phyloP scores from a whole-genome alignment of 2,888 invertebrate species.

The Sericinus montela region DNA sequence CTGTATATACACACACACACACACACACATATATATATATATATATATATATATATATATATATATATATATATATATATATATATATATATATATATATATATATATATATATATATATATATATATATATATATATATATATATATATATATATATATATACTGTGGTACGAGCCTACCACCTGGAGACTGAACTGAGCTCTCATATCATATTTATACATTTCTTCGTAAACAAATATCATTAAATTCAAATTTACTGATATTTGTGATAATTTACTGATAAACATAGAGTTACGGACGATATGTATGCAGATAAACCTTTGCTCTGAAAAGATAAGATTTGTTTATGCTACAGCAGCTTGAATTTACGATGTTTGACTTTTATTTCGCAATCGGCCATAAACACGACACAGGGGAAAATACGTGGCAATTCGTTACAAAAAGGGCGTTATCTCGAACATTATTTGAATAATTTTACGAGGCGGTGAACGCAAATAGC shows the following conservation, averaged over 20 bases:
- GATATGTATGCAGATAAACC: conserved; percentile 50
- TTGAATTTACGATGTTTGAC: conserved; percentile 57
- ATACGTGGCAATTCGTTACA: conserved; percentile 61
- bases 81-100: no score
- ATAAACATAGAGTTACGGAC: conserved; percentile 24
- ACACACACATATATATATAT: no score
- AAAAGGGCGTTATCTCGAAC: conserved; percentile 65
- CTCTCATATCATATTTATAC: no score
- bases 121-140: no score
- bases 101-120: no score
- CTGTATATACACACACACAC: no score
- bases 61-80: no score
- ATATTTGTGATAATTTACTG: no score
- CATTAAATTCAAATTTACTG: conserved; percentile 5
- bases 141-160: no score
- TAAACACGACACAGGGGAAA: conserved; percentile 58
- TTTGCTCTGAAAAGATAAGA: conserved; percentile 54
- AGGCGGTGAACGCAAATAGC: conserved; percentile 66
- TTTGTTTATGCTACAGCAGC: conserved; percentile 58
- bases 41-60: no score
- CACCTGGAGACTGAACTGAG: no score
- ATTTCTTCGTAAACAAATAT: neutral
- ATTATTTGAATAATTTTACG: conserved; percentile 71
- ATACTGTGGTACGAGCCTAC: no score
- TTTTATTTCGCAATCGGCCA: conserved; percentile 63